Conservation (phyloP, 2,113 vertebrate genomes). For the Carassius carassius region DNA sequence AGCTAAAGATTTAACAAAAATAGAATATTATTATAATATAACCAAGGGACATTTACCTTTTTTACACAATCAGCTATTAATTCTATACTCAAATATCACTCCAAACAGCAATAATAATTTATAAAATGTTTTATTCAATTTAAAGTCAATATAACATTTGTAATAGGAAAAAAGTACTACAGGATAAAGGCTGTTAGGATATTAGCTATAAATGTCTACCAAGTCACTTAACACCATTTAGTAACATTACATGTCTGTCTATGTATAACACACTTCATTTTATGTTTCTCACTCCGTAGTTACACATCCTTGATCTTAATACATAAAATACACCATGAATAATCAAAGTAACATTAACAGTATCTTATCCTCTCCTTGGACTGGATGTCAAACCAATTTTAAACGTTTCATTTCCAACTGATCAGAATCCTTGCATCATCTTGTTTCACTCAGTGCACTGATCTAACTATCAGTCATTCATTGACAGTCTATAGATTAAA, state of each 20-base stretch:
- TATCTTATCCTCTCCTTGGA: background rate
- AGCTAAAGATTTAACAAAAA: too few relatives aligned
- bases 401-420: background rate
- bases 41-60: too few relatives aligned
- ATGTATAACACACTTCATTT: background rate
- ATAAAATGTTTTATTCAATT: constrained; percentile 3
- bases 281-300: background rate
- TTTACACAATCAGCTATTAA: background rate
- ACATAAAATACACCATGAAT: background rate
- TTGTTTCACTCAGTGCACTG: background rate
- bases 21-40: too few relatives aligned
- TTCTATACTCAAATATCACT: background rate
- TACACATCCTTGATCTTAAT: background rate
- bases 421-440: background rate
- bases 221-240: background rate
- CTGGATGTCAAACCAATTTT: background rate
- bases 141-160: background rate
- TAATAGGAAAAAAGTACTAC: background rate
- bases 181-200: background rate
- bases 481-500: background rate
- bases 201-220: background rate
- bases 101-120: background rate
- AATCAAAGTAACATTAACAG: background rate
- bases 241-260: background rate
- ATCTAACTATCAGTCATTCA: background rate